Base-by-base conservation (phyloP, 2,888 invertebrate genomes). In the Lepidonotus clava region DNA sequence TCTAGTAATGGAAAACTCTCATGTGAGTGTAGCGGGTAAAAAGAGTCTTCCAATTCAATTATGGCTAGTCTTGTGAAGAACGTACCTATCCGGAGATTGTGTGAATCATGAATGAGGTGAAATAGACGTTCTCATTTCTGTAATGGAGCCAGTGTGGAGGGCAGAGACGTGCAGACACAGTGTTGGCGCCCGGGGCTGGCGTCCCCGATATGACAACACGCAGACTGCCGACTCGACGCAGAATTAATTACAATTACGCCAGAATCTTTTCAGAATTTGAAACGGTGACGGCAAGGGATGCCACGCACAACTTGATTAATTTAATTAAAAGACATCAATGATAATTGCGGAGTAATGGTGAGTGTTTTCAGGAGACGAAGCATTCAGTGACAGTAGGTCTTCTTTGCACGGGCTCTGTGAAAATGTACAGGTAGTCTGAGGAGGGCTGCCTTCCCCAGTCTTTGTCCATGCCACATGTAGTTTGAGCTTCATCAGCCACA, bases 241-340 rank as follows among this genome's bases (percentile, higher is more conserved):
- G 51, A 80, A 80, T 51, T 80, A 80, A 80, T 80, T 46, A 80
- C 46, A 38, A 71, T 71, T 24, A 34, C 14, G 38, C 36, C 34
- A n/a, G 71, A n/a, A 61, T 71, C 71, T 34, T 71, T n/a, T 38
- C 4, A 36, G 36, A 71, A 71, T 71, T 34, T 38, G 71, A 71
- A 71, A 38, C 71, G 71, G 36, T 71, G 71, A 71, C 38, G 71
- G 36, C 36, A 38, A 71, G 38, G 24, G 71, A 71, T 36, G 71
- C 38, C 34, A 38, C 38, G 71, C 38, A 36, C 80, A 32, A 28
- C 80, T 21, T 80, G 80, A 80, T 80, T 80, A 80, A 80, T 80
- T 80, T 80, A 80, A 80, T 80, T 80, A 80, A 80, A 28, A 28
- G 28, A 80, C 51, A 51, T 51, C 80, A 80, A 80, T 80, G 80